These are phyloP conservation scores for Anarsia innoxiella DNA, from an alignment of 2,888 invertebrate genomes.

Conservation along the genomic window DNA sequence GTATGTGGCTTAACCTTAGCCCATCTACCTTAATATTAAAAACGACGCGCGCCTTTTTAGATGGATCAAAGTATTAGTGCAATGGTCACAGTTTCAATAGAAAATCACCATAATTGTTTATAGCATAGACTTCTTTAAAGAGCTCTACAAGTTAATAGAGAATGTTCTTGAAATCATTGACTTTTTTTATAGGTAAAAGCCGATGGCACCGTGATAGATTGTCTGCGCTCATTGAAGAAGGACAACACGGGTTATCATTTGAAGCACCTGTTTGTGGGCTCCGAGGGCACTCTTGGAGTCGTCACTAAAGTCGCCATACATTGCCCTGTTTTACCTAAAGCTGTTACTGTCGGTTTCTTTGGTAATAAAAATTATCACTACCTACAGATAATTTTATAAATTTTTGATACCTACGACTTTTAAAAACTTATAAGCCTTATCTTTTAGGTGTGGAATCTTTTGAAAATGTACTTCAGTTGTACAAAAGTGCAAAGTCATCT, in stretches of 20 bases:
- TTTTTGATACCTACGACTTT: neutral
- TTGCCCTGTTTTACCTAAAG: constrained; percentile 88
- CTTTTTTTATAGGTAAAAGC: constrained; percentile 81
- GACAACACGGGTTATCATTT: constrained; percentile 99
- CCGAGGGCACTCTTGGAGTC: constrained; percentile 96
- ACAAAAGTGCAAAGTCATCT: constrained; percentile 81
- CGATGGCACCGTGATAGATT: constrained; percentile 89
- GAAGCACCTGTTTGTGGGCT: constrained; percentile 97
- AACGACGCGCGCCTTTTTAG: too few relatives aligned
- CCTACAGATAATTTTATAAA: neutral
- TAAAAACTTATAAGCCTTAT: neutral
- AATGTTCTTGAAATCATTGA: neutral
- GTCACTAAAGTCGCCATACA: constrained; percentile 94
- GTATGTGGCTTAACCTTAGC: too few relatives aligned
- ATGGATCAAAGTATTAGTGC: too few relatives aligned
- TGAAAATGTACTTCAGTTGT: constrained; percentile 85
- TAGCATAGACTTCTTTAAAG: too few relatives aligned
- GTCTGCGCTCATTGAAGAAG: constrained; percentile 90
- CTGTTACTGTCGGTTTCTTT: constrained; percentile 91
- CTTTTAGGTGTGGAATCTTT: constrained; percentile 82
- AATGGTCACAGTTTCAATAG: too few relatives aligned
- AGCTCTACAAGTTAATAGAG: constrained; percentile 2
- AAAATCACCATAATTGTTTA: neutral
- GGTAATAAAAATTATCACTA: constrained; percentile 73
- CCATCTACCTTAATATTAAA: too few relatives aligned